Evolutionary conservation across 2,888 invertebrate genomes (phyloP), one percentile per base, ranked within the genome.

Genomic region (Venusia cambrica): DNA sequence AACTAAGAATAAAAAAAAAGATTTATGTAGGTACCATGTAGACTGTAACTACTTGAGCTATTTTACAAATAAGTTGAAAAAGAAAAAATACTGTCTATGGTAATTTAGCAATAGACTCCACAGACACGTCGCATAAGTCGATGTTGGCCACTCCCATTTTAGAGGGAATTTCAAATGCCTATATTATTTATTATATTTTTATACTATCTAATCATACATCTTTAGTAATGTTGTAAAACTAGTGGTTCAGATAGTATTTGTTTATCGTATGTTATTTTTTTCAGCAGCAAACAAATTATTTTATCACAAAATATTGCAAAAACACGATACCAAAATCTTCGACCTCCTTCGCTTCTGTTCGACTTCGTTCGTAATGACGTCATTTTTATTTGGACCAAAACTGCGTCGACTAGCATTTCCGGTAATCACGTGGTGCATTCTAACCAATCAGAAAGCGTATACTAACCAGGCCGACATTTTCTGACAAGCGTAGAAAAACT

Each of bases 401-500:
- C 71, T 77, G 75, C 73, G 70, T 73, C 74, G 75, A 75, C 72
- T 67, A 66, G 60, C 60, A 61, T 73, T 80, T 88, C 85, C 87
- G 87, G 78, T 57, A 61, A 67, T 85, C 88, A 88, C 87, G 84
- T 87, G 87, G 81, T 73, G 38, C 50, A 50, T 40, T 46, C 55
- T 45, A 55, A 57, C 89, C 88, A 89, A 88, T 88, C 76, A 72
- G 48, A 65, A 41, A 37, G 57, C 68, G 61, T 62, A 53, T 67
- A 69, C 66, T 74, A 68, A 78, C 70, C 77, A 81, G 88, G 83
- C 88, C 85, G 88, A 88, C 88, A 85, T 87, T 87, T 92, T 93
- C 92, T 94, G 94, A 94, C 94, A 94, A 94, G 94, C 94, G 93
- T 94, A 94, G 92, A 93, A 94, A 94, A 95, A 94, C 92, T 94